Evolutionary conservation across 64 coral and sea anemone species (phyloP), one percentile per base, ranked within the genome.

Genomic region (Pocillopora damicornis): DNA sequence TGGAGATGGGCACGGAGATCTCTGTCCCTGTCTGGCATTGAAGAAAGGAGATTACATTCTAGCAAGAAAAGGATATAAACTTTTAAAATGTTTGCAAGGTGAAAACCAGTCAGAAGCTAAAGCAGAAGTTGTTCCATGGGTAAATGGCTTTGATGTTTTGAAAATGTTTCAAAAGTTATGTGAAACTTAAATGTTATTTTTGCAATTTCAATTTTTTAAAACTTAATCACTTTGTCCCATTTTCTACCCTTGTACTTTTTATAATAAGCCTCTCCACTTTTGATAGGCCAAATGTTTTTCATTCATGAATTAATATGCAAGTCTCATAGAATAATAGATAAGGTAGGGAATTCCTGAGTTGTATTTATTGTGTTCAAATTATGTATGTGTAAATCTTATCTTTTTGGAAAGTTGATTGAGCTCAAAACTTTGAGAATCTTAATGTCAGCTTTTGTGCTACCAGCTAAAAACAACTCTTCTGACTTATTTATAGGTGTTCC

Each of bases 1-100:
- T 89, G 97, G 97, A 59, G 97, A 99, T 95, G 97, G 97, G 16
- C 78, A 79, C 16, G 90, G 90, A 14, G 97, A 99, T 87, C 58
- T 90, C 1, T 99, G 97, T 42, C 87, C 93, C 58, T 88, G 83
- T 26, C 65, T 99, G 20, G 42, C 79, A 10, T n/a, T 95, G 57
- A 61, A 86, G 65, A 51, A 58, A 13, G 78, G 25, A 34, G 93
- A 90, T 34, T 83, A 91, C 36, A 86, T 99, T 13, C 75, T 99
- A 51, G 93, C 97, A 76, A 89, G 93, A 35, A 85, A 95, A 75
- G 91, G 85, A 2, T 99, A 99, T 81, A 83, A 61, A 69, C 75
- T 99, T 58, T 66, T 93, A 5, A 89, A 90, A 18, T 60, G 83
- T 11, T 72, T 99, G 59, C 73, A 92, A 71, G 83, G 92, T 72